Evolutionary conservation across 2,113 vertebrate species (phyloP).

Genomic region (Saimiri boliviensis): DNA sequence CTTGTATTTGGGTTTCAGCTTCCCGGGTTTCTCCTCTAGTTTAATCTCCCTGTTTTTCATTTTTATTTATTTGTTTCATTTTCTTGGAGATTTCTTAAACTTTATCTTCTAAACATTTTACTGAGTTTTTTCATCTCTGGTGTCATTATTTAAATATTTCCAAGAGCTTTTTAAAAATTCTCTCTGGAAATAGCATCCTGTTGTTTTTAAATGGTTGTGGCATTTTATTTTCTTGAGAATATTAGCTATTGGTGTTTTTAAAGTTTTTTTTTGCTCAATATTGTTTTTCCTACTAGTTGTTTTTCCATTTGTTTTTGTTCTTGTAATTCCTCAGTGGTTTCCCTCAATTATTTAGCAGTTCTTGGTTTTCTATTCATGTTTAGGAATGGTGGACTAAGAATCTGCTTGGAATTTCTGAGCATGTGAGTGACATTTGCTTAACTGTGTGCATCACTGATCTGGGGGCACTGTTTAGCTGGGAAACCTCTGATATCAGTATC

Average conservation of each 20-base stretch:
- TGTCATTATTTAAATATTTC: conserved; percentile 22
- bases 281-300: not conserved
- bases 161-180: not conserved
- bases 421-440: not conserved
- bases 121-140: not conserved
- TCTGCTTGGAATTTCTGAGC: conserved; percentile 18
- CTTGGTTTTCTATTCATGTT: not conserved
- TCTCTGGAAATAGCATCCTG: not conserved
- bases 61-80: conserved; percentile 23
- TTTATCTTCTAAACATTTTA: not conserved
- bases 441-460: not conserved
- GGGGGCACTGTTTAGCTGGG: not conserved
- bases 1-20: not conserved
- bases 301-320: conserved; percentile 40
- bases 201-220: not conserved
- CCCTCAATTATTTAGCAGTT: not conserved
- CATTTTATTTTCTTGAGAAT: conserved; percentile 30
- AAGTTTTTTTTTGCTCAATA: not conserved
- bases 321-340: not conserved
- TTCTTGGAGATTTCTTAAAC: conserved; percentile 7
- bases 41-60: not conserved
- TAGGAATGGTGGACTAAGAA: not conserved
- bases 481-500: not conserved
- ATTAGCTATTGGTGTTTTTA: not conserved
- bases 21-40: not conserved